Conservation (phyloP, 2,888 invertebrate genomes). For the Xanthia togata region DNA sequence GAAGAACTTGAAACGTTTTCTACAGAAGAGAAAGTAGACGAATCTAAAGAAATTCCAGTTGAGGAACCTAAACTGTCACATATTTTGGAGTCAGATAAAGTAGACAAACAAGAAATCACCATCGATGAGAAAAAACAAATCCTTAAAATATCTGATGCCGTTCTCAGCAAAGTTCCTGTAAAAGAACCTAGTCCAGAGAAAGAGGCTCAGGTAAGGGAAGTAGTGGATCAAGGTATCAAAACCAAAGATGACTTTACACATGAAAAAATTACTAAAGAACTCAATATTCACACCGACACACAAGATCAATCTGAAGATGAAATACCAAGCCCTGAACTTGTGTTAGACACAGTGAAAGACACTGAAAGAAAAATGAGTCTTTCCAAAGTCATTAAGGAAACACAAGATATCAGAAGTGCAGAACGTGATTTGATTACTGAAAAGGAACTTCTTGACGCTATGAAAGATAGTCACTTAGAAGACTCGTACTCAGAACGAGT, state of each 20-base stretch:
- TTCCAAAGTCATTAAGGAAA: neutral
- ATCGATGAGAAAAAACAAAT: slow-evolving; percentile 61
- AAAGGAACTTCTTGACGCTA: slow-evolving; percentile 22
- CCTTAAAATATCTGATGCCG: slow-evolving; percentile 53
- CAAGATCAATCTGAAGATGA: slow-evolving; percentile 38
- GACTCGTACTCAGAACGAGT: neutral
- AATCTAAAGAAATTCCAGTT: neutral
- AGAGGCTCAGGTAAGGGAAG: slow-evolving; percentile 64
- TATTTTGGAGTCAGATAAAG: slow-evolving; percentile 69
- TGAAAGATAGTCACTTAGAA: slow-evolving; percentile 14
- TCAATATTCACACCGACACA: slow-evolving; percentile 30
- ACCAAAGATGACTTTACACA: slow-evolving; percentile 34
- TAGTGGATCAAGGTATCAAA: slow-evolving; percentile 55
- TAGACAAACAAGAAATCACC: slow-evolving; percentile 79
- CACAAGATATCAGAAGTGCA: neutral
- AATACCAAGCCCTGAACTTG: slow-evolving; percentile 55
- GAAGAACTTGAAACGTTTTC: slow-evolving; percentile 60
- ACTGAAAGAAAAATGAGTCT: slow-evolving; percentile 2
- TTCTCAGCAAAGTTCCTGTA: slow-evolving; percentile 67
- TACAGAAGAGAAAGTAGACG: slow-evolving; percentile 35
- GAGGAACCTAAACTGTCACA: slow-evolving; percentile 61
- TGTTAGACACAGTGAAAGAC: slow-evolving; percentile 43
- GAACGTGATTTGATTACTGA: slow-evolving; percentile 14
- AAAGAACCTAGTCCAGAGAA: slow-evolving; percentile 80
- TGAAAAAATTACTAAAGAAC: slow-evolving; percentile 38